Evolutionary conservation across 2,113 vertebrate species (phyloP).

Genomic region (Chlorodrepanis virens): DNA sequence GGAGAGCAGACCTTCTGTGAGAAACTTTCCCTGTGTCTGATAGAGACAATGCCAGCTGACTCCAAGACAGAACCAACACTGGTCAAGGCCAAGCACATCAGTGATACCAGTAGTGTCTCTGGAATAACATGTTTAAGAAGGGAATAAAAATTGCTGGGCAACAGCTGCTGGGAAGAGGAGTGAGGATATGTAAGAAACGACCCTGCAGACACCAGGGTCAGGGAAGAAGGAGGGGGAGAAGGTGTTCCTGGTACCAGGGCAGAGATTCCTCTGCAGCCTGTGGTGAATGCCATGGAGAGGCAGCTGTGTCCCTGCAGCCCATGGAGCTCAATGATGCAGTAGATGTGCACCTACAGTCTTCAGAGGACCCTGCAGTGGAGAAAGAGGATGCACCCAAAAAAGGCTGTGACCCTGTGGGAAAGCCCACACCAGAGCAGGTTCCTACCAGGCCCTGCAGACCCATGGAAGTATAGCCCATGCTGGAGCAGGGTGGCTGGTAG

Average conservation of each 20-base stretch:
- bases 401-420: not conserved
- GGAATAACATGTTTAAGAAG: not conserved
- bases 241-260: not conserved
- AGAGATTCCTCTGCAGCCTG: rapidly evolving
- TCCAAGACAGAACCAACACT: not conserved
- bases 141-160: not conserved
- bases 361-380: not conserved
- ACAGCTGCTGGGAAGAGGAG: not conserved
- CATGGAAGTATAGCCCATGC: not conserved
- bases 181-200: too few relatives aligned
- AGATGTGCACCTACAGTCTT: not conserved
- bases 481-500: not conserved
- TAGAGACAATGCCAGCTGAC: not conserved
- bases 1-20: not conserved
- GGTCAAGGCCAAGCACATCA: not conserved
- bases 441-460: not conserved
- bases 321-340: not conserved
- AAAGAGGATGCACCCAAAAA: not conserved
- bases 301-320: not conserved
- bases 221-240: not conserved
- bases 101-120: not conserved
- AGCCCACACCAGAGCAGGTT: not conserved
- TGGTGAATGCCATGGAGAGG: not conserved
- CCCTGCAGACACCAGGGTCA: not conserved
- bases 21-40: not conserved